Evolutionary conservation across 1,140 invertebrate species (phyloP).

Genomic region (Zaprionus davidi): DNA sequence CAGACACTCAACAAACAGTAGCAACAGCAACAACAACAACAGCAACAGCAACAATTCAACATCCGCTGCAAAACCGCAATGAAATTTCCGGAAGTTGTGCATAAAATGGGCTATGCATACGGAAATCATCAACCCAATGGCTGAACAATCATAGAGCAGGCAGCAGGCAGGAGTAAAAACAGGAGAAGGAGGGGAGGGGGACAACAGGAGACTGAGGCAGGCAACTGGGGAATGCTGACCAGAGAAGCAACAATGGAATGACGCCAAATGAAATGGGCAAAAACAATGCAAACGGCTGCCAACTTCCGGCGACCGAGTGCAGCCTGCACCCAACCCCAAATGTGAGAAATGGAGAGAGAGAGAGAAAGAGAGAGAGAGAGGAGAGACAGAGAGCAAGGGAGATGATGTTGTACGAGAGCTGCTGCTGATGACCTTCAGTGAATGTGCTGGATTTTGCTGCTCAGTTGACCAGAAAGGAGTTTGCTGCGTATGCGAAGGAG

Average conservation of each 20-base stretch:
- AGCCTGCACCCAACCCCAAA: slow-evolving; percentile 7
- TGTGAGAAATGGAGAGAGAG: slow-evolving; percentile 6
- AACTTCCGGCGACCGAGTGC: slow-evolving; percentile 60
- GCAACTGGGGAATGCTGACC: slow-evolving; percentile 25
- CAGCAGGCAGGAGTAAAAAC: background rate
- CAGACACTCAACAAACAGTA: slow-evolving; percentile 26
- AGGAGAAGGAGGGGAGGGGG: background rate
- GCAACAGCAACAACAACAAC: background rate
- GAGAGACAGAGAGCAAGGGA: slow-evolving; percentile 9
- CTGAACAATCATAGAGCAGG: slow-evolving; percentile 65
- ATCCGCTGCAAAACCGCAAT: slow-evolving; percentile 80
- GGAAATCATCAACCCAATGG: slow-evolving; percentile 84
- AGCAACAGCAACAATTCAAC: slow-evolving; percentile 41
- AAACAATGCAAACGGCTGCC: slow-evolving; percentile 79
- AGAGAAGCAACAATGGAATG: slow-evolving; percentile 70
- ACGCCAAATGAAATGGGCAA: slow-evolving; percentile 75
- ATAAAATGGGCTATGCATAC: slow-evolving; percentile 83
- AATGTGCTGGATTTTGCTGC: slow-evolving; percentile 31
- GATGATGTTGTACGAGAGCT: background rate
- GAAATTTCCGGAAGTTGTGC: slow-evolving; percentile 83
- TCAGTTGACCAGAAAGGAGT: slow-evolving; percentile 49
- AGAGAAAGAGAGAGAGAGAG: slow-evolving; percentile 12
- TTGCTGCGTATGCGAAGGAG: background rate
- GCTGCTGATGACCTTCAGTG: slow-evolving; percentile 36
- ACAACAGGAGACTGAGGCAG: background rate